Base-by-base conservation (phyloP, 2,888 invertebrate species). In the Andrena hattorfiana region DNA sequence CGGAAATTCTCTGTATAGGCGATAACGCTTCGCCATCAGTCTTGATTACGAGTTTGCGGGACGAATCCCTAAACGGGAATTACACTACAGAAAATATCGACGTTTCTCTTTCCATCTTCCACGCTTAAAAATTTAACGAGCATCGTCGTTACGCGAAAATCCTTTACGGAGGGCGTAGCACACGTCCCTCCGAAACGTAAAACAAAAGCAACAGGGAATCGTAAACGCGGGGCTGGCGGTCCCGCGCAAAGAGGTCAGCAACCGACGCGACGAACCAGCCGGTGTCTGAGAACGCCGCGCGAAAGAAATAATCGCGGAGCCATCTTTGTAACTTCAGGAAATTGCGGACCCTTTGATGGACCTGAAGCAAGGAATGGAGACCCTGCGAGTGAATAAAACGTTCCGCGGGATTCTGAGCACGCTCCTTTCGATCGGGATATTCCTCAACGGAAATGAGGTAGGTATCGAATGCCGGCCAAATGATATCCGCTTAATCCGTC, bases 341-440 rank as follows among this genome's bases (percentile, higher is more conserved):
- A 98, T 99, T 92, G 99, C 99, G 71, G 99, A 99, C 95, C 99
- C 99, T 62, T 95, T 99, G 90, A 99, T 99, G 98, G 99, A 99
- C 95, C 95, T 99, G 90, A 99, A 99, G 95, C 97, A 98, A 94
- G 99, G 99, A 81, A 97, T 99, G 93, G 98, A 98, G 94, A 96
- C 98, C 81, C 95, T 99, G 86, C 97, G 97, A 94, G 96, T 96
- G 83, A 99, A 99, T 94, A 97, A 97, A 94, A 99, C 99, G 49
- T 99, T 99, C 95, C 97, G 98, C 94, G 97, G 97, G 84, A 99
- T 99, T 92, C 96, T 99, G 83, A 97, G 99, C 77, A 98, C 98
- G 51, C 95, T 99, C 85, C 95, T 99, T 81, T 97, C 98, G 72
- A 97, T 99, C 89, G 99, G 99, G 88, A 99, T 98, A 95, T 99